Percentiles rank a stretch among this genome's conserved stretches.
Conservation (phyloP, 2,113 vertebrate genomes). For the Corydoras sp. region DNA sequence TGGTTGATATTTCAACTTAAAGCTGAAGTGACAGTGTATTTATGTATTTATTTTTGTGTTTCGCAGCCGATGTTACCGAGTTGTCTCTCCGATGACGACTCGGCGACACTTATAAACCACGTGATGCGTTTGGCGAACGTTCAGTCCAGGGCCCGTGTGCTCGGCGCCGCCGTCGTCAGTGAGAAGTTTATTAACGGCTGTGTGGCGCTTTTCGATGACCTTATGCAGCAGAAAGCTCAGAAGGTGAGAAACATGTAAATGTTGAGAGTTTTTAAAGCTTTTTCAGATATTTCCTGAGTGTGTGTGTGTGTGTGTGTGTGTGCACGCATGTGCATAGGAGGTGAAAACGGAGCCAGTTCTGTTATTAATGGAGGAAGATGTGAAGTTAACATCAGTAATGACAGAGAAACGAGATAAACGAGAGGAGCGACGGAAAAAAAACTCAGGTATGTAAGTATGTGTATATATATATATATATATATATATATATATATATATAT, state of each 20-base stretch:
- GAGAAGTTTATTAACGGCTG: conserved; percentile 87
- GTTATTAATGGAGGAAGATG: conserved; percentile 86
- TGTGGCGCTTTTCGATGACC: conserved; percentile 70
- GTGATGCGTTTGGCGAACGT: conserved; percentile 78
- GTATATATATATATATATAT: not conserved
- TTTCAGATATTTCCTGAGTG: not conserved
- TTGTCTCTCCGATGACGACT: conserved; percentile 81
- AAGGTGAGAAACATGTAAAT: conserved; percentile 66
- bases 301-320: conserved; percentile 32
- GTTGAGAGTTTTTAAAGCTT: not conserved
- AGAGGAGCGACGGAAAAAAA: conserved; percentile 85
- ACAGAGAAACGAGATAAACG: conserved; percentile 85
- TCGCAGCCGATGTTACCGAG: conserved; percentile 84
- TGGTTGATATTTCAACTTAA: too few species aligned
- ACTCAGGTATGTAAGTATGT: conserved; percentile 65
- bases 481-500: too few species aligned
- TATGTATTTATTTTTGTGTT: too few species aligned
- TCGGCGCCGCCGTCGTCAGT: conserved; percentile 81
- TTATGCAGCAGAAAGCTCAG: conserved; percentile 88
- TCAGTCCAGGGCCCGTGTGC: conserved; percentile 68
- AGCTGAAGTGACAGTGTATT: too few species aligned
- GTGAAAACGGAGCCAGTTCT: conserved; percentile 86
- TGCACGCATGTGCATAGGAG: conserved; percentile 68
- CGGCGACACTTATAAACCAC: conserved; percentile 81
- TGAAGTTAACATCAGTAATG: conserved; percentile 69